Conservation (phyloP, 1,140 invertebrate species). For the Caenorhabditis inopinata region DNA sequence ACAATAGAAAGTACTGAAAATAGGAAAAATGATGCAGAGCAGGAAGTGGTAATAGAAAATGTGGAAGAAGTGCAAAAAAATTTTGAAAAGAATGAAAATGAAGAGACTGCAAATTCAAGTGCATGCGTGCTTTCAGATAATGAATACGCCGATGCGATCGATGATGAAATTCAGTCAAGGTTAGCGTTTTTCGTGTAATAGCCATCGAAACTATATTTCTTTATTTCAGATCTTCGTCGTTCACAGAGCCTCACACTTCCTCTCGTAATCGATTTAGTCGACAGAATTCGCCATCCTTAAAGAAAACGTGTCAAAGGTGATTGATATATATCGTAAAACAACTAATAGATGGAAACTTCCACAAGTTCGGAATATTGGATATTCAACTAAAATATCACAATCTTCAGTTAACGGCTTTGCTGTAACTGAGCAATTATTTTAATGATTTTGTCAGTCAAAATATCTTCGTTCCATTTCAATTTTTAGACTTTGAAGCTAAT, state of each 20-base stretch:
- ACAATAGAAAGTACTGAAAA: too few relatives aligned
- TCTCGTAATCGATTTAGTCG: background rate
- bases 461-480: too few relatives aligned
- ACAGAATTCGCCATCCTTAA: background rate
- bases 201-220: background rate
- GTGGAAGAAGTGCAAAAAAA: background rate
- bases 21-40: background rate
- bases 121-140: constrained; percentile 3
- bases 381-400: too few relatives aligned
- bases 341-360: too few relatives aligned
- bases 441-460: too few relatives aligned
- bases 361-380: too few relatives aligned
- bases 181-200: background rate
- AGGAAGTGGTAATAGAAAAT: constrained; percentile 17
- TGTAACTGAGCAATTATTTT: too few relatives aligned
- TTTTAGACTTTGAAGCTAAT: too few relatives aligned
- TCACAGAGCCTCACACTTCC: background rate
- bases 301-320: background rate
- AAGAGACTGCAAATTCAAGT: background rate
- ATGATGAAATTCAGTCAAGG: constrained; percentile 15
- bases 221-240: background rate
- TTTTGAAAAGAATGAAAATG: background rate
- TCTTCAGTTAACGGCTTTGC: too few relatives aligned
- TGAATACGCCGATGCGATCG: background rate
- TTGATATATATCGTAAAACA: too few relatives aligned